Conservation (phyloP, 2,888 invertebrate species). For the Melinopterus prodromus region DNA sequence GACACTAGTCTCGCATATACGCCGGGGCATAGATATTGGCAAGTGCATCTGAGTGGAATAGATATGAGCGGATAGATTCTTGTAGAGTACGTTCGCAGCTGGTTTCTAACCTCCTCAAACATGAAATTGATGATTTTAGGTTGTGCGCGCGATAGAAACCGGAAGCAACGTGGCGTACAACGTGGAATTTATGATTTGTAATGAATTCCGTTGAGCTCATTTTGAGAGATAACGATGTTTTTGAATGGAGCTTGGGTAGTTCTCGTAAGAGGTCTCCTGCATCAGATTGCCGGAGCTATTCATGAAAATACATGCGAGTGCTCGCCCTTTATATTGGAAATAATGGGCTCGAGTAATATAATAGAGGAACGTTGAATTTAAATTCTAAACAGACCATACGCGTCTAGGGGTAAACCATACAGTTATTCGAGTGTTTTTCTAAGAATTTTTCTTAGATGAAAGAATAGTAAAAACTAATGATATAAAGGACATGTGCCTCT, state of each 20-base stretch:
- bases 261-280: not conserved
- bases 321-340: no score
- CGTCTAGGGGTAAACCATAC: no score
- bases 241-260: not conserved
- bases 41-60: not conserved
- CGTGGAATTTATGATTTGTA: not conserved
- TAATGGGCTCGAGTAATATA: no score
- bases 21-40: not conserved
- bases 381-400: no score
- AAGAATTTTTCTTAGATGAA: no score
- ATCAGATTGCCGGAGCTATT: not conserved
- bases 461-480: no score
- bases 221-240: not conserved
- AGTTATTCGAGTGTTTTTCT: no score
- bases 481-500: no score
- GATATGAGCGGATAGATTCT: not conserved
- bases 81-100: not conserved
- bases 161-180: not conserved
- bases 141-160: not conserved
- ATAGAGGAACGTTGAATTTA: no score
- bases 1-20: not conserved
- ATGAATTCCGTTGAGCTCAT: not conserved
- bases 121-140: not conserved
- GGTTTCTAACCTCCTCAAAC: not conserved
- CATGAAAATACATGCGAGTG: not conserved